Percentiles rank a stretch among this genome's conserved stretches.
These are phyloP conservation scores for Meliscaeva auricollis DNA, from an alignment of 2,888 invertebrate genomes.

Conservation along the genomic window DNA sequence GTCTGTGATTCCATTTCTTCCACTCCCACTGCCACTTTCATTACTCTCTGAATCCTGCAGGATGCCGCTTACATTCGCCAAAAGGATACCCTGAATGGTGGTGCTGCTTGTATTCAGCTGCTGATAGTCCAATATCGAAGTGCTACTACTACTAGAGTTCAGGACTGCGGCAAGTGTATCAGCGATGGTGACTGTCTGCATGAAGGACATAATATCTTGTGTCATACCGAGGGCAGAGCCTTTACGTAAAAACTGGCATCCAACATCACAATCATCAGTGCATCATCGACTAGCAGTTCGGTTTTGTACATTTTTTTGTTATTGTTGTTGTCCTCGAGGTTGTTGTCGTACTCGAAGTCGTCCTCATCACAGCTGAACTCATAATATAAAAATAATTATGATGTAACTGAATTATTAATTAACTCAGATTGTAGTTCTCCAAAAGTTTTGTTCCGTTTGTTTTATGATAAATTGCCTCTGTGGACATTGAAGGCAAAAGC, in stretches of 20 bases:
- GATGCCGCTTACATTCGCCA: slow-evolving; percentile 67
- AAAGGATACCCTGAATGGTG: slow-evolving; percentile 62
- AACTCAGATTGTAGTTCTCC: slow-evolving; percentile 50
- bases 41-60: slow-evolving; percentile 64
- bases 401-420: slow-evolving; percentile 64
- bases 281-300: slow-evolving; percentile 38
- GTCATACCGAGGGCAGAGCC: slow-evolving; percentile 73
- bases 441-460: slow-evolving; percentile 34
- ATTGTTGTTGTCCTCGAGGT: slow-evolving; percentile 30
- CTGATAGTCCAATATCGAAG: slow-evolving; percentile 50
- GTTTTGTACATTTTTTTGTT: slow-evolving; percentile 66
- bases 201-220: slow-evolving; percentile 77
- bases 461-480: slow-evolving; percentile 38
- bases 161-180: slow-evolving; percentile 66
- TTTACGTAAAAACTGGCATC: slow-evolving; percentile 57
- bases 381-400: slow-evolving; percentile 59
- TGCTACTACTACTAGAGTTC: slow-evolving; percentile 53
- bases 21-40: slow-evolving; percentile 50
- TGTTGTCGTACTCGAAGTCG: slow-evolving; percentile 7
- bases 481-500: background rate
- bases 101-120: slow-evolving; percentile 61
- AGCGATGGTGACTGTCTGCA: slow-evolving; percentile 76
- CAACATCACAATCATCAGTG: slow-evolving; percentile 71
- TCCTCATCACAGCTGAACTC: slow-evolving; percentile 65
- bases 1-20: slow-evolving; percentile 48